Evolutionary conservation across 2,113 vertebrate genomes (phyloP).

Genomic region (Piaya cayana): DNA sequence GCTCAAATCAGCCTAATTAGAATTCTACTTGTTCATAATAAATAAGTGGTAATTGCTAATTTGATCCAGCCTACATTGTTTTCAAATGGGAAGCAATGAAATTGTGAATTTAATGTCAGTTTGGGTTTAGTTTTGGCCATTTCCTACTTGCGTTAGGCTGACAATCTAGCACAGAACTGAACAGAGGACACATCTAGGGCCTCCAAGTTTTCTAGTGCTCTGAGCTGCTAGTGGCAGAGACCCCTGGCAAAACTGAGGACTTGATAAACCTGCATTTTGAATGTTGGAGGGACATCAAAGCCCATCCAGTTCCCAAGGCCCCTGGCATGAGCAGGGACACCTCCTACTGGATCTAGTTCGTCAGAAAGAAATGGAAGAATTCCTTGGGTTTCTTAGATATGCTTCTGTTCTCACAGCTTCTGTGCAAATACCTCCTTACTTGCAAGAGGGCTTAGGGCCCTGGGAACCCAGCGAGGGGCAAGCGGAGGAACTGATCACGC

Average conservation of each 20-base stretch:
- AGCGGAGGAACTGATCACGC: conserved; percentile 16
- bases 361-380: neutral
- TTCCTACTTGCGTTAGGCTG: neutral
- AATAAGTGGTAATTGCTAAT: conserved; percentile 64
- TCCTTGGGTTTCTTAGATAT: neutral
- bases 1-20: conserved; percentile 72
- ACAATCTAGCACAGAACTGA: neutral
- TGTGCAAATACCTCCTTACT: conserved; percentile 48
- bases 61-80: conserved; percentile 41
- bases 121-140: conserved; percentile 37
- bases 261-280: neutral
- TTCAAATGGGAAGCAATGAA: conserved; percentile 58
- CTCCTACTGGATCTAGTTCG: neutral
- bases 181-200: neutral
- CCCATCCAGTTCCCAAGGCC: too few relatives aligned
- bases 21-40: conserved; percentile 72
- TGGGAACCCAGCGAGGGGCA: conserved; percentile 73
- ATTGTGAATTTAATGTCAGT: conserved; percentile 26
- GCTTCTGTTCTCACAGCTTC: conserved; percentile 35
- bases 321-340: too few relatives aligned
- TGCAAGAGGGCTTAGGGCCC: conserved; percentile 64
- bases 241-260: neutral
- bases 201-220: neutral
- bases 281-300: neutral
- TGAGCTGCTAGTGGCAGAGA: neutral